phyloP scores from a whole-genome alignment of 92 coral and sea anemone species.

The Parazoanthus darwini region DNA sequence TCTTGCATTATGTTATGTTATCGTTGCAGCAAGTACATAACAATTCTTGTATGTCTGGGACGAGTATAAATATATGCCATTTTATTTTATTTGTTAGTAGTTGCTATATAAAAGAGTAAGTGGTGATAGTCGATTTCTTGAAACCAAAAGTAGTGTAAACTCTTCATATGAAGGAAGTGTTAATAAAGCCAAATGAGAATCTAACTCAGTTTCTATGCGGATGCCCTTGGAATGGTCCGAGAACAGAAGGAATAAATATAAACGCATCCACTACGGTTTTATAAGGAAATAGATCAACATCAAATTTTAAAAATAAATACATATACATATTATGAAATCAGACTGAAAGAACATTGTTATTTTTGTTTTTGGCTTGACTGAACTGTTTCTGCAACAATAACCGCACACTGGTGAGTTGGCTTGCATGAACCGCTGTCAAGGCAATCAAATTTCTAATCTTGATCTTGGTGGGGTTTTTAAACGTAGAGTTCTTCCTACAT shows the following conservation, averaged over 20 bases:
- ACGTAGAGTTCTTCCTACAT: not conserved
- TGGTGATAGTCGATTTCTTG: too few relatives aligned
- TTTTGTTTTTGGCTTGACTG: too few relatives aligned
- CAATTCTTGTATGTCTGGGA: not conserved
- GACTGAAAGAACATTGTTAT: too few relatives aligned
- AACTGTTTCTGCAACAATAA: not conserved
- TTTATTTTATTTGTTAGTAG: too few relatives aligned
- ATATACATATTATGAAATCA: too few relatives aligned
- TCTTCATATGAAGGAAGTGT: not conserved
- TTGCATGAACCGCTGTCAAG: not conserved
- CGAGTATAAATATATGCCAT: not conserved
- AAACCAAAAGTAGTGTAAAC: too few relatives aligned
- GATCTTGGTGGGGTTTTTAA: not conserved
- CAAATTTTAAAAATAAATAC: too few relatives aligned
- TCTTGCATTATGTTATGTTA: not conserved
- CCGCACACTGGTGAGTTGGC: not conserved
- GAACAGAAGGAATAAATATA: not conserved
- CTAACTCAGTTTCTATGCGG: not conserved
- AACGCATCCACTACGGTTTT: not conserved
- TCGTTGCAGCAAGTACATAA: not conserved
- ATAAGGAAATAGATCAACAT: not conserved
- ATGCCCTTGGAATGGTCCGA: not conserved
- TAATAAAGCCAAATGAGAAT: not conserved
- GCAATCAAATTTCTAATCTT: not conserved
- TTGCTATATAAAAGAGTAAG: too few relatives aligned